These are phyloP conservation scores for Limonius californicus DNA, from an alignment of 1,140 invertebrate species.

Conservation along the genomic window DNA sequence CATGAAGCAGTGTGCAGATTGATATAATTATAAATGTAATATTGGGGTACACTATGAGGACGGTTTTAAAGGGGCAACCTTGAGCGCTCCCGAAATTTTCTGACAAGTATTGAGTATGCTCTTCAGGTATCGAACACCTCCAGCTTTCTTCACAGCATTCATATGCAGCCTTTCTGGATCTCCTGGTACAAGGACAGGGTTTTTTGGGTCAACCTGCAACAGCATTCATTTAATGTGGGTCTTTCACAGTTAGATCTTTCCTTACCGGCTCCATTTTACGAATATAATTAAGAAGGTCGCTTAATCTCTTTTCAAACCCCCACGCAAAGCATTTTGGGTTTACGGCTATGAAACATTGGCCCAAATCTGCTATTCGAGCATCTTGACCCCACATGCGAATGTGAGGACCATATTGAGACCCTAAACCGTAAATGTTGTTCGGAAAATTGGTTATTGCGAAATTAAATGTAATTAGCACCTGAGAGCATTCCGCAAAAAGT, in stretches of 20 bases:
- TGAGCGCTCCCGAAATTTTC: not conserved
- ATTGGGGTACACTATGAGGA: no score
- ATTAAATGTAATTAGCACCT: conserved; percentile 42
- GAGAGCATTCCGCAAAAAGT: conserved; percentile 73
- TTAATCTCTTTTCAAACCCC: conserved; percentile 73
- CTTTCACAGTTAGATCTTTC: no score
- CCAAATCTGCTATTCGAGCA: conserved; percentile 69
- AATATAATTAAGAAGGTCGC: conserved; percentile 30
- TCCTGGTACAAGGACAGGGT: conserved; percentile 75
- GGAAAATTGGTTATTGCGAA: no score
- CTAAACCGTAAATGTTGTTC: not conserved
- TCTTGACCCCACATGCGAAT: conserved; percentile 70
- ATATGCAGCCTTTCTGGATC: conserved; percentile 77
- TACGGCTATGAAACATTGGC: conserved; percentile 88
- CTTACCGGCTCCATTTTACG: conserved; percentile 32
- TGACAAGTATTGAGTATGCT: conserved; percentile 63
- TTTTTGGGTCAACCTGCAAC: conserved; percentile 57
- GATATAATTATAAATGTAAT: no score
- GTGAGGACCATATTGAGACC: conserved; percentile 62
- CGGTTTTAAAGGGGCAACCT: not conserved
- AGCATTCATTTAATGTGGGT: no score
- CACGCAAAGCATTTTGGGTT: conserved; percentile 79
- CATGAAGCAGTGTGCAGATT: no score
- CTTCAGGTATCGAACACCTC: conserved; percentile 75
- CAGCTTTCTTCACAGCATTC: conserved; percentile 59